Evolutionary conservation across 1,140 invertebrate genomes (phyloP).

Genomic region (Cydia amplana): DNA sequence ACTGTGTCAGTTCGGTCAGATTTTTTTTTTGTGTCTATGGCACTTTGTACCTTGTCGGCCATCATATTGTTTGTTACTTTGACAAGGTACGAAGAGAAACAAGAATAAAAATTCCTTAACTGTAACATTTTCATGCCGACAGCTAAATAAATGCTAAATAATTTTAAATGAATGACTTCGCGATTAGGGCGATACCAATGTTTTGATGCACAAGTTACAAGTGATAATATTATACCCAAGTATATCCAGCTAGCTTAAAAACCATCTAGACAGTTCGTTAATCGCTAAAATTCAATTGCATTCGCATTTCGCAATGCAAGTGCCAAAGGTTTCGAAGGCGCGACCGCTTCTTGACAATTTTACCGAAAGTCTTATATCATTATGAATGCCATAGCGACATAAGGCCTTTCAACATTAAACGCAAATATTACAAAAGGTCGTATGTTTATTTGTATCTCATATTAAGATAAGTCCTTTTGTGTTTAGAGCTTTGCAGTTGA

Average conservation of each 20-base stretch:
- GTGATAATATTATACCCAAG: not conserved
- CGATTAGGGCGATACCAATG: too few relatives aligned
- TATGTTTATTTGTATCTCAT: not conserved
- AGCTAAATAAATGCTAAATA: too few relatives aligned
- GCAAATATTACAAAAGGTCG: not conserved
- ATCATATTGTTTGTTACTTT: too few relatives aligned
- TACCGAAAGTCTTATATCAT: not conserved
- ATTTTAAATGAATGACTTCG: too few relatives aligned
- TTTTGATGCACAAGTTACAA: not conserved
- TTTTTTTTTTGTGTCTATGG: too few relatives aligned
- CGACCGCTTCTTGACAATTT: not conserved
- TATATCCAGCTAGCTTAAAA: not conserved
- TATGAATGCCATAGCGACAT: not conserved
- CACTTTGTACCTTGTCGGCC: too few relatives aligned
- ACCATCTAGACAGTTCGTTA: not conserved
- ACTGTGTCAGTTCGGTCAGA: too few relatives aligned
- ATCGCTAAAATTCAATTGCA: not conserved
- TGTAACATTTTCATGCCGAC: too few relatives aligned
- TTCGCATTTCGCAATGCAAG: slow-evolving; percentile 1
- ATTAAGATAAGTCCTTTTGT: not conserved
- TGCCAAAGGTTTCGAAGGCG: slow-evolving; percentile 7
- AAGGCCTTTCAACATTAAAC: not conserved
- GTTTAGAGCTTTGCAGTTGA: not conserved
- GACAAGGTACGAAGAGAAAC: too few relatives aligned
- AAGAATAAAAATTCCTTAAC: too few relatives aligned